phyloP scores from a whole-genome alignment of 2,888 invertebrate genomes.

The Diploptera punctata region DNA sequence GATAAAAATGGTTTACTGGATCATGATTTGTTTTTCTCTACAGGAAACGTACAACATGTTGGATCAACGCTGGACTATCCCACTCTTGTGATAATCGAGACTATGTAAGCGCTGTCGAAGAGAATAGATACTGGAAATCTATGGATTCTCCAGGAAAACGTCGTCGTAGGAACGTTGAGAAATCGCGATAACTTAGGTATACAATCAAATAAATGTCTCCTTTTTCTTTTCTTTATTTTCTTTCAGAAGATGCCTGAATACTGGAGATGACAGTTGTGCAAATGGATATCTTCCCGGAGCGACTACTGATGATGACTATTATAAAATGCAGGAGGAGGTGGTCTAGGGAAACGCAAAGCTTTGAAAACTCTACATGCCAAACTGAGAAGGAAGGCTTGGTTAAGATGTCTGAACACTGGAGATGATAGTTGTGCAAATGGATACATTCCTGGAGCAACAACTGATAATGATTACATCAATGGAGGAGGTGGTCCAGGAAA shows the following conservation, averaged over 20 bases:
- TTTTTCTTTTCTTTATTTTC: background rate
- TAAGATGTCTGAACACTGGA: slow-evolving; percentile 26
- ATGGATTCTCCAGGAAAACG: slow-evolving; percentile 50
- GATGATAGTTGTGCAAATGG: slow-evolving; percentile 39
- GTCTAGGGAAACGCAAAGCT: slow-evolving; percentile 29
- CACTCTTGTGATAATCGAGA: slow-evolving; percentile 54
- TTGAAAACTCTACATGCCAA: background rate
- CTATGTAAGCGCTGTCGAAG: slow-evolving; percentile 50
- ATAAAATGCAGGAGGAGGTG: slow-evolving; percentile 26
- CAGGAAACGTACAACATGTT: slow-evolving; percentile 52
- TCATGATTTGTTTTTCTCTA: too few species aligned
- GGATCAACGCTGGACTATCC: slow-evolving; percentile 52
- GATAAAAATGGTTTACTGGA: background rate
- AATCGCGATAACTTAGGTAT: background rate
- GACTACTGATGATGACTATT: slow-evolving; percentile 29
- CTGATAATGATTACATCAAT: background rate
- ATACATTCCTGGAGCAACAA: slow-evolving; percentile 15
- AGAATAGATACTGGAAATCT: slow-evolving; percentile 50
- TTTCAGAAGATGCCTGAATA: slow-evolving; percentile 30
- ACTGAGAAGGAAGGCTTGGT: background rate
- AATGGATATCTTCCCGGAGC: slow-evolving; percentile 32
- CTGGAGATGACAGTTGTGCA: slow-evolving; percentile 33
- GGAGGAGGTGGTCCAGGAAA: slow-evolving; percentile 36
- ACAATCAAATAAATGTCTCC: background rate
- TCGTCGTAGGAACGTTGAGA: slow-evolving; percentile 35